Conservation (phyloP, 2,797 vertebrate species). For the Somateria mollissima region DNA sequence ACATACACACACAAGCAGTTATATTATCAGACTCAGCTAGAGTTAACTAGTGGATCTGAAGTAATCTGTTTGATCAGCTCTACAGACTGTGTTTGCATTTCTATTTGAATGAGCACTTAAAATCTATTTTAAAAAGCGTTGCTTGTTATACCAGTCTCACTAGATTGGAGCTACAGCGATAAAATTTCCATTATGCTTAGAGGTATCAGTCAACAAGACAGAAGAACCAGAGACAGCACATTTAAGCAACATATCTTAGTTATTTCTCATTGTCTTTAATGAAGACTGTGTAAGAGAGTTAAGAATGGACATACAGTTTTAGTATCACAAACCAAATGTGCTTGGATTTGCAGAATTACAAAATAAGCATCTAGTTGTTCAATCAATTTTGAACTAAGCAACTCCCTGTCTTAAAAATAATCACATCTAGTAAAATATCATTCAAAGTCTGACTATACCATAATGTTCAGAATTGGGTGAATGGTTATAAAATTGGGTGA, state of each 20-base stretch:
- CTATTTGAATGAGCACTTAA: background rate
- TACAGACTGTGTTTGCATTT: conserved; percentile 15
- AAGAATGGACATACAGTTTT: background rate
- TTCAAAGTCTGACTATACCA: background rate
- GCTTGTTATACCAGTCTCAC: background rate
- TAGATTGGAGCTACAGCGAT: background rate
- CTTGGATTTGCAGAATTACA: background rate
- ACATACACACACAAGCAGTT: background rate
- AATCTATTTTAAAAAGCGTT: background rate
- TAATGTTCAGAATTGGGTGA: background rate
- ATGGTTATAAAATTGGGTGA: background rate
- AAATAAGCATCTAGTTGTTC: background rate
- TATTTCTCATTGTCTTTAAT: background rate
- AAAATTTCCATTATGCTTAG: conserved; percentile 33
- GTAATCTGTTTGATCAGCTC: background rate
- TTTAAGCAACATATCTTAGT: background rate
- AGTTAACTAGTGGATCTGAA: background rate
- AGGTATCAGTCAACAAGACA: background rate
- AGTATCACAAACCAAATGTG: background rate
- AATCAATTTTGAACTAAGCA: background rate
- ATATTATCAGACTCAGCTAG: background rate
- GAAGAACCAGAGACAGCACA: background rate
- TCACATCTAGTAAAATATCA: background rate
- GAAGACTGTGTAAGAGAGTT: background rate
- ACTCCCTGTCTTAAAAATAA: background rate